These are phyloP conservation scores for Callithrix jacchus DNA, from an alignment of 2,113 vertebrate genomes.

Conservation along the genomic window DNA sequence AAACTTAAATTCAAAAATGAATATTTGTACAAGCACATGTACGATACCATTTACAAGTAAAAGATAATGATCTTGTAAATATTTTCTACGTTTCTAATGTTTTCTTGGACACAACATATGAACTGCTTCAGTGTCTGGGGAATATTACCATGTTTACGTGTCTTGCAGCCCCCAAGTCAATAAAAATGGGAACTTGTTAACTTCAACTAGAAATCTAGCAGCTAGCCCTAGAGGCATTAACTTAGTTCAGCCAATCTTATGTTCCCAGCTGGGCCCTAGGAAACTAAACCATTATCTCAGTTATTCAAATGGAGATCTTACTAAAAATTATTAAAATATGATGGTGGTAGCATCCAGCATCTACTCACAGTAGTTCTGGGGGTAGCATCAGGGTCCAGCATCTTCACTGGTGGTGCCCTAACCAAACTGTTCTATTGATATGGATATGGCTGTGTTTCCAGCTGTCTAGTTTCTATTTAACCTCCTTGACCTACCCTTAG, in stretches of 20 bases:
- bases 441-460: not conserved
- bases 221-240: too few relatives aligned
- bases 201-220: not conserved
- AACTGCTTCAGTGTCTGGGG: not conserved
- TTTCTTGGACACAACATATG: not conserved
- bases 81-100: not conserved
- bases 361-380: accelerated
- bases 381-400: not conserved
- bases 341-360: not conserved
- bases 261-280: not conserved
- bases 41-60: not conserved
- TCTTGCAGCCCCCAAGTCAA: not conserved
- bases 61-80: not conserved
- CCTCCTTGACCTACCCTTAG: not conserved
- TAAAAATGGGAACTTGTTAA: not conserved
- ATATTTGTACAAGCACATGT: not conserved
- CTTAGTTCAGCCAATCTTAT: not conserved
- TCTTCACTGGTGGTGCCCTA: not conserved
- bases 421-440: not conserved
- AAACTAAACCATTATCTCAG: not conserved
- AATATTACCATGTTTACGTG: not conserved
- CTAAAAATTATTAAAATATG: not conserved
- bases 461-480: not conserved
- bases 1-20: not conserved
- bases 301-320: not conserved